Conservation (phyloP, 2,797 vertebrate species). For the Sebastes dallii region DNA sequence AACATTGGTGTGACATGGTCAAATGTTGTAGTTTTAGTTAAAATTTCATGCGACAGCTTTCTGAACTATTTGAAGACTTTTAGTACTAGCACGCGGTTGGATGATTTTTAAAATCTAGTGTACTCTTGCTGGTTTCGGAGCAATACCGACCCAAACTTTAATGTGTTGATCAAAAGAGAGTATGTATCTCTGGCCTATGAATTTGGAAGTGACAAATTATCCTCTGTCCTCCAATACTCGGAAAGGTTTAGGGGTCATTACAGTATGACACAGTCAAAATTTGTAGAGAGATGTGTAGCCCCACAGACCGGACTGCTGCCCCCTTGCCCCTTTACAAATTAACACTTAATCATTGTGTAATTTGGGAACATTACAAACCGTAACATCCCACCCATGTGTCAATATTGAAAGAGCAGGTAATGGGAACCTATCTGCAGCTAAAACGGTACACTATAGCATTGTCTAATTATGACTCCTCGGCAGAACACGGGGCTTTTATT, state of each 20-base stretch:
- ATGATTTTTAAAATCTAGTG: no score
- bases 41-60: neutral
- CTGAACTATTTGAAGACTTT: neutral
- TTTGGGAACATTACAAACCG: conserved; percentile 1
- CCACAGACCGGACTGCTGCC: conserved; percentile 12
- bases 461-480: conserved; percentile 54
- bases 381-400: neutral
- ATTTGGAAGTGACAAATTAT: conserved; percentile 34
- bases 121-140: no score
- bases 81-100: neutral
- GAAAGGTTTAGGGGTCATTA: conserved; percentile 44
- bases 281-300: neutral
- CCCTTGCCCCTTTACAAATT: conserved; percentile 9
- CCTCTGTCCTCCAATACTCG: conserved; percentile 4
- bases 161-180: neutral
- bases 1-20: neutral
- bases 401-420: conserved; percentile 46
- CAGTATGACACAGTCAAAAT: conserved; percentile 45
- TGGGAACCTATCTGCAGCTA: conserved; percentile 40
- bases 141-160: no score
- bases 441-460: conserved; percentile 32
- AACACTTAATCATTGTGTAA: neutral
- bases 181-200: conserved; percentile 12
- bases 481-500: conserved; percentile 42
- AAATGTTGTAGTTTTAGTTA: neutral